phyloP scores from a whole-genome alignment of 1,140 invertebrate species.

The Pentalonia nigronervosa region DNA sequence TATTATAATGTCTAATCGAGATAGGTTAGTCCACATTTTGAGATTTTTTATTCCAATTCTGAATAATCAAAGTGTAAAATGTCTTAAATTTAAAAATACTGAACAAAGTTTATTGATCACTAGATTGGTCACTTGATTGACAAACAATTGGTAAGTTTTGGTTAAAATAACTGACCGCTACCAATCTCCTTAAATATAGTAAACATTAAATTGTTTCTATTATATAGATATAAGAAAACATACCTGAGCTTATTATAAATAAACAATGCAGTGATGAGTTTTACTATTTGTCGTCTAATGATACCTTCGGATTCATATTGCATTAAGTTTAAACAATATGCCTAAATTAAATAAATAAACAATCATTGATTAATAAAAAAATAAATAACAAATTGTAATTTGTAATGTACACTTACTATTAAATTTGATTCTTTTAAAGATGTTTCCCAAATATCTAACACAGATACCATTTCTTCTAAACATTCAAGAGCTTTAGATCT shows the following conservation, averaged over 20 bases:
- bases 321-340: conserved; percentile 37
- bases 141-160: too few relatives aligned
- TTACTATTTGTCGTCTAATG: conserved; percentile 44
- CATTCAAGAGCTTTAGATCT: conserved; percentile 55
- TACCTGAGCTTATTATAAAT: conserved; percentile 12
- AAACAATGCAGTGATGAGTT: conserved; percentile 22
- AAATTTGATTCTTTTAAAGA: conserved; percentile 39
- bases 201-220: not conserved
- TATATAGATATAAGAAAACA: not conserved
- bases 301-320: conserved; percentile 51
- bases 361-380: not conserved
- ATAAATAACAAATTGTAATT: not conserved
- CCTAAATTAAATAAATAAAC: conserved; percentile 1
- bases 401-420: conserved; percentile 7
- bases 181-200: not conserved
- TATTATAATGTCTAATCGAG: too few relatives aligned
- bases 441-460: not conserved
- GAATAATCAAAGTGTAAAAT: too few relatives aligned
- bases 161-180: too few relatives aligned
- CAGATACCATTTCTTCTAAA: conserved; percentile 38
- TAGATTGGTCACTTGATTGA: too few relatives aligned
- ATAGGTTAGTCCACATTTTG: too few relatives aligned
- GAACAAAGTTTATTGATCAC: too few relatives aligned
- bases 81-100: too few relatives aligned
- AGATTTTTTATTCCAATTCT: too few relatives aligned